A percentile compares a stretch with the other conserved stretches of the same genome.
phyloP scores from a whole-genome alignment of 1,140 invertebrate species.

The Drosophila kurseongensis region DNA sequence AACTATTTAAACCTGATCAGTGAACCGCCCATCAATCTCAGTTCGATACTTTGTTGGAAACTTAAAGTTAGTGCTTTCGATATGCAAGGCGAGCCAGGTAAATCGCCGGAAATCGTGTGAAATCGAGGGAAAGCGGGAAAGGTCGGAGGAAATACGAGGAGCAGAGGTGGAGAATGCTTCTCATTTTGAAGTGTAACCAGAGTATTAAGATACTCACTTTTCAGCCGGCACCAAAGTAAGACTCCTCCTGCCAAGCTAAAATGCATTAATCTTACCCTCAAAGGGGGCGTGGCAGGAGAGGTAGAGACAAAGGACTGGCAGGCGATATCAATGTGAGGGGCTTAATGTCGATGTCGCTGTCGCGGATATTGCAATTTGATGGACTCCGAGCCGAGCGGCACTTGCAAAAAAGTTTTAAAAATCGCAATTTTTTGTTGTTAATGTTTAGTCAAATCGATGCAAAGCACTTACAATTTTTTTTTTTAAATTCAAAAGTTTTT shows the following conservation, averaged over 20 bases:
- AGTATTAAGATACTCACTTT: conserved; percentile 69
- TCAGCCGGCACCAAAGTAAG: conserved; percentile 13
- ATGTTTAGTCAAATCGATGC: too few species aligned
- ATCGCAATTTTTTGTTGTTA: too few species aligned
- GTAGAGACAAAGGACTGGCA: conserved; percentile 31
- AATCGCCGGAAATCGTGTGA: not conserved
- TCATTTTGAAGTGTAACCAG: conserved; percentile 73
- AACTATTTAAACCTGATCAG: conserved; percentile 62
- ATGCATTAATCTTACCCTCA: conserved; percentile 74
- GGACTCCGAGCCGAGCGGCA: conserved; percentile 20
- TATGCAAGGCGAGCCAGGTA: conserved; percentile 50
- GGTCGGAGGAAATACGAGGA: not conserved
- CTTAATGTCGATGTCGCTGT: conserved; percentile 67
- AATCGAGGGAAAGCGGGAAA: not conserved
- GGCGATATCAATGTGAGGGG: conserved; percentile 63
- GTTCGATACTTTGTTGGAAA: conserved; percentile 31
- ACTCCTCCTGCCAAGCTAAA: conserved; percentile 41
- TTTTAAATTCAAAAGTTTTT: too few species aligned
- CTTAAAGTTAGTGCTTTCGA: conserved; percentile 66
- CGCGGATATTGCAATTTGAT: conserved; percentile 82
- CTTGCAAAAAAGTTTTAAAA: conserved; percentile 2
- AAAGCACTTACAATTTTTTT: too few species aligned
- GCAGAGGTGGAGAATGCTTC: conserved; percentile 13
- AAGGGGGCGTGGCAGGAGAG: not conserved
- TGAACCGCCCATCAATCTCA: conserved; percentile 63